Evolutionary conservation across 2,797 vertebrate species (phyloP).

Genomic region (Sarcoramphus papa): DNA sequence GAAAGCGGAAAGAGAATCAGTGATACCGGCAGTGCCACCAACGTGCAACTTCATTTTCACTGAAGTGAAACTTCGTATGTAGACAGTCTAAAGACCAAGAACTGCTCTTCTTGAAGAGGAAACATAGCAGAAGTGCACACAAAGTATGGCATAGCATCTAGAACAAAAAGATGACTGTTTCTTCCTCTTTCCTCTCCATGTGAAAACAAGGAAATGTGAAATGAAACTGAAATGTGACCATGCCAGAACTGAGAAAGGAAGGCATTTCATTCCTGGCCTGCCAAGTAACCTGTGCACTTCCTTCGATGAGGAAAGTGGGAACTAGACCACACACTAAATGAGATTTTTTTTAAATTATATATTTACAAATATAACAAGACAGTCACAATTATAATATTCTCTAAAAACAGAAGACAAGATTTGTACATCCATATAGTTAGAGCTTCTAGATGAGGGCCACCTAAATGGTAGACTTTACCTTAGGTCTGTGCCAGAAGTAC

Average conservation of each 20-base stretch:
- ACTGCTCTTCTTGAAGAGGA: not conserved
- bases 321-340: not conserved
- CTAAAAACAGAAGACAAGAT: not conserved
- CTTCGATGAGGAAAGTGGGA: not conserved
- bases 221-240: not conserved
- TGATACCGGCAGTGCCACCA: rapidly evolving
- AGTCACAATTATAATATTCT: not conserved
- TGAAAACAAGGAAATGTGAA: not conserved
- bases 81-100: not conserved
- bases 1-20: not conserved
- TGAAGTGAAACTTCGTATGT: rapidly evolving
- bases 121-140: not conserved
- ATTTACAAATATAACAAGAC: not conserved
- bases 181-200: not conserved
- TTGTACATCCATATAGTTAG: not conserved
- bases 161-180: not conserved
- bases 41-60: not conserved
- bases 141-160: not conserved
- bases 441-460: not conserved
- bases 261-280: not conserved
- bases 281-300: not conserved
- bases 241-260: not conserved
- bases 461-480: not conserved
- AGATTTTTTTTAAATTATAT: not conserved
- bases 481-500: not conserved